Evolutionary conservation across 2,888 invertebrate genomes (phyloP).

Genomic region (Temnothorax ravouxi): DNA sequence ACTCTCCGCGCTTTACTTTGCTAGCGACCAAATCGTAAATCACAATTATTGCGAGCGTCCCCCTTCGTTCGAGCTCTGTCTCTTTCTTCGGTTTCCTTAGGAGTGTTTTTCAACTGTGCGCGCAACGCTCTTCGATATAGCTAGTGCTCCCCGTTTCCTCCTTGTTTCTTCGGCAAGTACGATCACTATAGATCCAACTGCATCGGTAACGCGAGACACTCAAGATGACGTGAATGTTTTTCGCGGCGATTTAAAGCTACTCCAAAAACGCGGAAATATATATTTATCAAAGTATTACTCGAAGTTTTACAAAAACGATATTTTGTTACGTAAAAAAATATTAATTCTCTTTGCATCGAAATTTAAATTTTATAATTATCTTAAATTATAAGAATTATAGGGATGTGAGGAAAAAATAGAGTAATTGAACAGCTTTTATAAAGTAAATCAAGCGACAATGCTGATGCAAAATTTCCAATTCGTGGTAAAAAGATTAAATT

Average conservation of each 20-base stretch:
- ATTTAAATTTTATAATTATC: too few relatives aligned
- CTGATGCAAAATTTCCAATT: not conserved
- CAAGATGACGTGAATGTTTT: slow-evolving; percentile 1
- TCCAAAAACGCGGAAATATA: not conserved
- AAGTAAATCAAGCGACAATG: not conserved
- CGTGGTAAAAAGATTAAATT: not conserved
- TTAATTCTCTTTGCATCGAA: too few relatives aligned
- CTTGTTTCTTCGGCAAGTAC: not conserved
- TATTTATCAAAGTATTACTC: not conserved
- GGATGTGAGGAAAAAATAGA: not conserved
- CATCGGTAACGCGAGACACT: not conserved
- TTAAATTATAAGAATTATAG: too few relatives aligned
- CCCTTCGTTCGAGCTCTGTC: slow-evolving; percentile 50
- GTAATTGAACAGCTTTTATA: not conserved
- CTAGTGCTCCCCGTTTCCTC: slow-evolving; percentile 4
- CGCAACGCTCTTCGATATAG: slow-evolving; percentile 37
- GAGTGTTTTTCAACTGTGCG: slow-evolving; percentile 73
- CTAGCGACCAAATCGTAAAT: slow-evolving; percentile 80
- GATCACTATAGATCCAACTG: slow-evolving; percentile 36
- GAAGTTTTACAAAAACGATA: not conserved
- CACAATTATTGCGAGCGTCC: slow-evolving; percentile 82
- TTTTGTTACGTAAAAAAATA: not conserved
- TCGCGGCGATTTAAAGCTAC: not conserved
- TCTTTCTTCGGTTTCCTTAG: slow-evolving; percentile 65
- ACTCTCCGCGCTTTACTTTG: slow-evolving; percentile 76